These are phyloP conservation scores for Saccostrea glomerata DNA, from an alignment of 1,140 invertebrate genomes.

Conservation along the genomic window DNA sequence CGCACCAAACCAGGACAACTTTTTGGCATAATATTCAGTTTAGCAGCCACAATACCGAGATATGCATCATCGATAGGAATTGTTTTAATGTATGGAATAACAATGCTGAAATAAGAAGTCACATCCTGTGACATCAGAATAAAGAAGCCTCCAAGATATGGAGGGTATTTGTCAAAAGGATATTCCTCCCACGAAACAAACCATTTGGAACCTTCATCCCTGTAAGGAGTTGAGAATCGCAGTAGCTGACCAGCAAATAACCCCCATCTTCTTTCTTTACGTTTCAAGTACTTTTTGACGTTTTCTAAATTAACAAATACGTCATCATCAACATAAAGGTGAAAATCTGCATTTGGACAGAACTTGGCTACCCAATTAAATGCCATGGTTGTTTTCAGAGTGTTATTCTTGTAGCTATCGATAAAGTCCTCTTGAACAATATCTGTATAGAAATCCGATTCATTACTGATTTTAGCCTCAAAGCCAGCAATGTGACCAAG, in stretches of 20 bases:
- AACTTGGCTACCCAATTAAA: conserved; percentile 43
- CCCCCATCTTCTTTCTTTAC: neutral
- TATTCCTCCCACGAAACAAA: conserved; percentile 44
- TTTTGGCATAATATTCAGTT: conserved; percentile 25
- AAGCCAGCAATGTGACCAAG: conserved; percentile 1
- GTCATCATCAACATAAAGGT: conserved; percentile 51
- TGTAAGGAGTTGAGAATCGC: neutral
- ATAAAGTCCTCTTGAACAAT: conserved; percentile 51
- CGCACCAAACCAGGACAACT: neutral
- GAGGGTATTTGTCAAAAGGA: conserved; percentile 40
- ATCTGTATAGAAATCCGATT: conserved; percentile 20
- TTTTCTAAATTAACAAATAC: conserved; percentile 46
- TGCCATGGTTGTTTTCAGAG: conserved; percentile 49
- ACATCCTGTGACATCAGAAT: conserved; percentile 31
- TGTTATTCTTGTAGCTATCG: conserved; percentile 50
- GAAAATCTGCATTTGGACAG: conserved; percentile 22
- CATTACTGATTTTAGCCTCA: neutral
- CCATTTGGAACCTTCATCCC: conserved; percentile 38
- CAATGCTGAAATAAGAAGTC: conserved; percentile 25
- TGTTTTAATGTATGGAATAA: conserved; percentile 47
- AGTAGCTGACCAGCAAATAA: conserved; percentile 35
- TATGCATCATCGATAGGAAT: conserved; percentile 45
- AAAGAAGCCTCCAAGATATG: conserved; percentile 44
- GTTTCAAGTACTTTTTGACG: conserved; percentile 1
- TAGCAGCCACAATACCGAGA: conserved; percentile 47